A percentile compares a stretch with the other conserved stretches of the same genome.
phyloP scores from a whole-genome alignment of 2,113 vertebrate species.

The Pollachius pollachius region DNA sequence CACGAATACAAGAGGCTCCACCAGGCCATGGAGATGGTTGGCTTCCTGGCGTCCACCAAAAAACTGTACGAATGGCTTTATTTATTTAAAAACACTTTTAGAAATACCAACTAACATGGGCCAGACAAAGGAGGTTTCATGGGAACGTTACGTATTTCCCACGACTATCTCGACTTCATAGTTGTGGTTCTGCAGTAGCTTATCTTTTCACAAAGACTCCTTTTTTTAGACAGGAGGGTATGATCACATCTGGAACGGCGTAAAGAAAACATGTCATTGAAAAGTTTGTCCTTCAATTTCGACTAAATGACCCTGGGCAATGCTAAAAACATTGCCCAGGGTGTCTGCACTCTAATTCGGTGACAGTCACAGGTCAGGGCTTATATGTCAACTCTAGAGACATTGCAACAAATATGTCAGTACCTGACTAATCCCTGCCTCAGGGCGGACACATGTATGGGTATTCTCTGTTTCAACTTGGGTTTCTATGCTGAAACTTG shows the following conservation, averaged over 20 bases:
- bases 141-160: too few species aligned
- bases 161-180: too few species aligned
- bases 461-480: background rate
- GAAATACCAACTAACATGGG: too few species aligned
- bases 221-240: background rate
- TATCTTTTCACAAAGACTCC: too few species aligned
- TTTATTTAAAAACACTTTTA: background rate
- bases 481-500: too few species aligned
- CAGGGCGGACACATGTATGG: background rate
- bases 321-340: background rate
- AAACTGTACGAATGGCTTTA: conserved; percentile 80
- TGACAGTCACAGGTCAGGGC: conserved; percentile 50
- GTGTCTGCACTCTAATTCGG: conserved; percentile 18
- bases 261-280: background rate
- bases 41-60: conserved; percentile 91
- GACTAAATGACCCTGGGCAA: too few species aligned
- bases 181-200: too few species aligned
- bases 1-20: conserved; percentile 90
- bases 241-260: background rate
- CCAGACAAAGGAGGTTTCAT: too few species aligned
- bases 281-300: background rate
- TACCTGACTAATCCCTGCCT: conserved; percentile 12
- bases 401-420: conserved; percentile 41
- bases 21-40: conserved; percentile 99
- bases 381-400: conserved; percentile 33